Percentiles rank a stretch among this genome's conserved stretches.
Evolutionary conservation across 2,888 invertebrate species (phyloP).

Genomic region (Oxycera nigricornis): DNA sequence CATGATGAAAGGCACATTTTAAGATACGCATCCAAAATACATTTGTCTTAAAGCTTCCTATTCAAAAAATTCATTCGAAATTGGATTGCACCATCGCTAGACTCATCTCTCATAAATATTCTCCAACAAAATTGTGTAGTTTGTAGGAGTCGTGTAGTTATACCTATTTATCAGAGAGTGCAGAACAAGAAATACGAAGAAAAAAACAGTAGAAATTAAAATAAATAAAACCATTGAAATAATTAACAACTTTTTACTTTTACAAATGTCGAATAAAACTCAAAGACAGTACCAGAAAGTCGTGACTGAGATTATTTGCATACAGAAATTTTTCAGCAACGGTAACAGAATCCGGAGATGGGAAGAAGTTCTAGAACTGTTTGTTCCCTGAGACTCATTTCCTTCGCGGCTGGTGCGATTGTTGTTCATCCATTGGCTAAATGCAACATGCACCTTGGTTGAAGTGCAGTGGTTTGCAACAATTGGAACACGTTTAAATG

Average conservation of each 20-base stretch:
- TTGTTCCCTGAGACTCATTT: conserved; percentile 25
- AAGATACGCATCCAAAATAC: no score
- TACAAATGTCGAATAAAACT: conserved; percentile 39
- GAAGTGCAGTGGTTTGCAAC: no score
- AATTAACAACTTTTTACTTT: conserved; percentile 41
- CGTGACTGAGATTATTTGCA: conserved; percentile 44
- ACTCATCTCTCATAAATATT: not conserved
- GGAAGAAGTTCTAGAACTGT: conserved; percentile 30
- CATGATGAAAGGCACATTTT: no score
- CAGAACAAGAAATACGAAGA: not conserved
- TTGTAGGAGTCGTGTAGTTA: not conserved
- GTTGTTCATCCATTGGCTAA: conserved; percentile 26
- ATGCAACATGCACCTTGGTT: no score
- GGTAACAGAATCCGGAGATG: conserved; percentile 29
- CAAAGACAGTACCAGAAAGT: conserved; percentile 40
- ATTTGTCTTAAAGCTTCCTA: no score
- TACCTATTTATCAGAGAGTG: not conserved
- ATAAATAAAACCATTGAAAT: conserved; percentile 38
- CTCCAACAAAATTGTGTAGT: not conserved
- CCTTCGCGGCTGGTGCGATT: conserved; percentile 10
- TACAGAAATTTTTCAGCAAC: conserved; percentile 36
- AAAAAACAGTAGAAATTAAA: conserved; percentile 24
- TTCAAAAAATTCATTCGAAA: no score
- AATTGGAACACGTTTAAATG: no score
- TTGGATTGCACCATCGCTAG: not conserved